Conservation (phyloP, 2,888 invertebrate genomes). For the Exocentrus adspersus region DNA sequence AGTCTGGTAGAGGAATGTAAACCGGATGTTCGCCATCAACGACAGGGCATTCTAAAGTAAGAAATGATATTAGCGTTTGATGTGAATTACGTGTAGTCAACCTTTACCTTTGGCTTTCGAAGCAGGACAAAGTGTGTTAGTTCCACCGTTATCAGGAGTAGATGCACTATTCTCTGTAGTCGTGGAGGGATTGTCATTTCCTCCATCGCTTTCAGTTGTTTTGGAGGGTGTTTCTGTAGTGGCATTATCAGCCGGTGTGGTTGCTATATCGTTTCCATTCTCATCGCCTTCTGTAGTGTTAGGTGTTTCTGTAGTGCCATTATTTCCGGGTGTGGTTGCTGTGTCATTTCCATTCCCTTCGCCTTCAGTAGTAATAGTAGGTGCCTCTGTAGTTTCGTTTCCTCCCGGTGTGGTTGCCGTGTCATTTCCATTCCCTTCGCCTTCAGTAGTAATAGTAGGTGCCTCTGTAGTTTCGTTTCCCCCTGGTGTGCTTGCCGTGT, state of each 20-base stretch:
- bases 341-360: not conserved
- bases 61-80: too few species aligned
- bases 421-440: not conserved
- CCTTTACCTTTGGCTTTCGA: not conserved
- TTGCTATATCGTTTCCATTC: too few species aligned
- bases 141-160: too few species aligned
- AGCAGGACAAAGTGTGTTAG: not conserved
- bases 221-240: too few species aligned
- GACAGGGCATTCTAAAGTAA: slow-evolving; percentile 29
- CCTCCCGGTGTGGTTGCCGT: too few species aligned
- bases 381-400: too few species aligned
- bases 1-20: slow-evolving; percentile 36
- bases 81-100: too few species aligned
- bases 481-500: not conserved
- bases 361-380: not conserved
- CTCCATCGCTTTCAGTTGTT: not conserved
- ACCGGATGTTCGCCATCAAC: slow-evolving; percentile 31
- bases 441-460: not conserved
- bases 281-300: too few species aligned
- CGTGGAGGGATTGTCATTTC: not conserved
- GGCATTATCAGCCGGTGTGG: too few species aligned
- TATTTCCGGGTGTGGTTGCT: not conserved
- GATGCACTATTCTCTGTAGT: not conserved
- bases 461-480: not conserved
- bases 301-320: too few species aligned